Evolutionary conservation across 2,113 vertebrate species (phyloP), one percentile per base, ranked within the genome.

Genomic region (Lophura nycthemera): DNA sequence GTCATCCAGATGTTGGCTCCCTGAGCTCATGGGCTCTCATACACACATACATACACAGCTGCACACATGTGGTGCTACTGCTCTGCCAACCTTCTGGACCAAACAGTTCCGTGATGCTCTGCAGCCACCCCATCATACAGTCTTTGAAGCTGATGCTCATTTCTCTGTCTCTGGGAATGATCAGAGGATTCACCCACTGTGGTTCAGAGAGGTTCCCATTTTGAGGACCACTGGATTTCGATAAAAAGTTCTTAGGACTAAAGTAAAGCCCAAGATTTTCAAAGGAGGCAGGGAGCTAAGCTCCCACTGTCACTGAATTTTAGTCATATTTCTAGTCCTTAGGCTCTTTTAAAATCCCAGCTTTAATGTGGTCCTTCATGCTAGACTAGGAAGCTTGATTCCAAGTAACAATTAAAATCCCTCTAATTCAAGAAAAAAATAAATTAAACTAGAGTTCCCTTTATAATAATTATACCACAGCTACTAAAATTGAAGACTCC

Each of bases 311-410:
- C 90, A 75, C 24, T 63, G 94, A 89, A 92, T 95, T 95, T 93
- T 85, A 88, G 92, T 95, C 85, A 80, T 64, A 50, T 84, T 52
- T 74, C 10, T 83, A 27, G 25, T 95, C 84, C 79, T 92, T 54
- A 86, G 88, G 80, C 65, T 71, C 43, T 80, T 95, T 75, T 91
- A 96, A 95, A 97, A 94, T 83, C 83, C 60, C 47, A 69, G 84
- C 95, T 97, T 97, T 96, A 92, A 92, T 94, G 88, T 88, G 79
- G 90, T 89, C 74, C 63, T 76, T 89, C 95, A 86, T 5, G 4
- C 32, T 83, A 86, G 57, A 50, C 63, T 95, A 82, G 92, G 79
- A 96, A 92, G 76, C 61, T 86, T 73, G 83, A 50, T 87, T 76
- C 84, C 91, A 87, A 82, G 76, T 66, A 92, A 74, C 70, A 73